Percentiles rank a stretch among this genome's conserved stretches.
Evolutionary conservation across 2,797 vertebrate species (phyloP).

Genomic region (Anguilla marmorata): DNA sequence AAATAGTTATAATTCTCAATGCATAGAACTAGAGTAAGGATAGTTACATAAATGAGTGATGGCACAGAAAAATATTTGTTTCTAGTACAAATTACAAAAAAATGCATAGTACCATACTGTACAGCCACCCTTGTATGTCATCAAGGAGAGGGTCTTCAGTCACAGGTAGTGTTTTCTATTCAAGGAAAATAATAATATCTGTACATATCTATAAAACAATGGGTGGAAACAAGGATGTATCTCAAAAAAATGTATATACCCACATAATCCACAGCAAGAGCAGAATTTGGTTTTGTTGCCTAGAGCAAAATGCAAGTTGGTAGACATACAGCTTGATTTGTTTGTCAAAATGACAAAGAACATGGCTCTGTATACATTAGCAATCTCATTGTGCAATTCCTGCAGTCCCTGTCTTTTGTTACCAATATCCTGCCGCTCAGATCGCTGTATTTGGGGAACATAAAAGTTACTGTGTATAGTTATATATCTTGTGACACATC

Average conservation of each 20-base stretch:
- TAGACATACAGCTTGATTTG: background rate
- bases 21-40: background rate
- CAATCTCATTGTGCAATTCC: background rate
- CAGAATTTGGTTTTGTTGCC: conserved; percentile 27
- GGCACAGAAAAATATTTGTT: background rate
- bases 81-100: background rate
- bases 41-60: background rate
- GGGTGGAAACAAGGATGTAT: background rate
- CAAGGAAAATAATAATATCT: background rate
- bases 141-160: background rate
- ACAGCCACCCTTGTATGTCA: background rate
- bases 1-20: background rate
- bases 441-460: background rate
- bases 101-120: background rate
- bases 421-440: background rate
- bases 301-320: background rate
- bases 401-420: conserved; percentile 35
- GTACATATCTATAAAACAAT: background rate
- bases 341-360: background rate
- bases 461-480: background rate
- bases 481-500: background rate
- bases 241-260: background rate
- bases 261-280: conserved; percentile 2
- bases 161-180: background rate
- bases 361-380: conserved; percentile 15